phyloP scores from a whole-genome alignment of 2,888 invertebrate genomes.

The Plemyria rubiginata region DNA sequence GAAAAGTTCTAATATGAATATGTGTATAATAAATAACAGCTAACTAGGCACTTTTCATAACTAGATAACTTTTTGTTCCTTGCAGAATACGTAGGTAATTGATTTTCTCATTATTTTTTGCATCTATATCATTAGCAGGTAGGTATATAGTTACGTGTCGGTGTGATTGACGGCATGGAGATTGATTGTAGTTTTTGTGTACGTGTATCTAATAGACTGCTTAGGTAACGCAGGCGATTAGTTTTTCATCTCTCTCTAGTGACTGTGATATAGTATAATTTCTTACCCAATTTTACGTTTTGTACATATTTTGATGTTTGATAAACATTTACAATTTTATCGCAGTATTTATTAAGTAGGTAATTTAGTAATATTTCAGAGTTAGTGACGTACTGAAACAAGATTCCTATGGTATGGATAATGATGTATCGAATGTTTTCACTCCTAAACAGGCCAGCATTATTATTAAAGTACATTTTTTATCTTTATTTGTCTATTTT shows the following conservation, averaged over 20 bases:
- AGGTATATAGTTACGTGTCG: constrained; percentile 40
- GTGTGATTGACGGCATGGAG: constrained; percentile 55
- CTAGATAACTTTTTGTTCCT: constrained; percentile 21
- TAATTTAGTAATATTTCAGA: constrained; percentile 34
- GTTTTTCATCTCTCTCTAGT: constrained; percentile 80
- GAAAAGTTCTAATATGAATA: constrained; percentile 6
- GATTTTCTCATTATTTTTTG: constrained; percentile 32
- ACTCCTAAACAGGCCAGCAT: constrained; percentile 59
- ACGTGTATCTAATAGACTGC: constrained; percentile 69
- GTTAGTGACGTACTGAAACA: constrained; percentile 52
- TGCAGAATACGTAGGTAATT: constrained; percentile 13
- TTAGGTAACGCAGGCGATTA: constrained; percentile 66
- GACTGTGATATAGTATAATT: constrained; percentile 85
- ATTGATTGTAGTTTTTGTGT: constrained; percentile 58
- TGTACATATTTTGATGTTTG: constrained; percentile 80
- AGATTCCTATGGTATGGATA: constrained; percentile 52
- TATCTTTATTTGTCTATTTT: constrained; percentile 48
- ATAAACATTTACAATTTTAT: constrained; percentile 83
- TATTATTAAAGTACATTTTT: constrained; percentile 65
- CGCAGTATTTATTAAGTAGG: constrained; percentile 65
- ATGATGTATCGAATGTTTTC: constrained; percentile 55
- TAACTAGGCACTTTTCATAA: constrained; percentile 24
- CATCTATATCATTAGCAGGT: constrained; percentile 28
- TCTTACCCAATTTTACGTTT: constrained; percentile 68
- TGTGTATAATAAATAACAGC: constrained; percentile 10